A percentile compares a stretch with the other conserved stretches of the same genome.
Conservation (phyloP, 2,113 vertebrate species). For the Ailurus styani region DNA sequence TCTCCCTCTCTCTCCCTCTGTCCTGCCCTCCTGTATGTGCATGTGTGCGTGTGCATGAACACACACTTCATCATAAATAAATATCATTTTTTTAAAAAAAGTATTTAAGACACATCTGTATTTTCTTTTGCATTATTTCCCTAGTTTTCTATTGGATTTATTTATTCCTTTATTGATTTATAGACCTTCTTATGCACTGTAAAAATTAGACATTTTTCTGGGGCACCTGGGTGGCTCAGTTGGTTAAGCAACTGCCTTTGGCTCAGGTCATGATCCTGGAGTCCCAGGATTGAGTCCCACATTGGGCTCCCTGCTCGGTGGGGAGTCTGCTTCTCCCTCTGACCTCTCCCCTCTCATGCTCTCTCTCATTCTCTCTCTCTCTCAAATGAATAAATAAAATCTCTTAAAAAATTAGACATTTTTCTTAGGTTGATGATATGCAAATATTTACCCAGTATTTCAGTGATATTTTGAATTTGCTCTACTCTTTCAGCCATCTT, state of each 20-base stretch:
- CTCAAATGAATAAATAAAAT: no score
- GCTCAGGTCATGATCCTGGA: no score
- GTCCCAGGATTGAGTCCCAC: no score
- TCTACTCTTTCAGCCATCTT: not conserved
- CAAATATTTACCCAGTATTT: not conserved
- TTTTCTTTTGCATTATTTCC: not conserved
- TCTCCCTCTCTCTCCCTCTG: not conserved
- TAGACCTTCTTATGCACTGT: not conserved
- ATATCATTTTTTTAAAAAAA: not conserved
- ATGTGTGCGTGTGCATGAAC: fast-evolving
- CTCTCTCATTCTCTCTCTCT: no score
- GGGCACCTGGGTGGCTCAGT: no score
- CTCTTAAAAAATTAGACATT: not conserved
- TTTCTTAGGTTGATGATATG: not conserved
- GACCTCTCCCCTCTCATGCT: no score
- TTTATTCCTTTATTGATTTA: not conserved
- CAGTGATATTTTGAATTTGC: not conserved
- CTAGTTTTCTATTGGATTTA: not conserved
- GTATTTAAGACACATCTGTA: not conserved
- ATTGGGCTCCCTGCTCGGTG: no score
- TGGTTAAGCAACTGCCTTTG: no score
- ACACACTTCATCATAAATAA: no score
- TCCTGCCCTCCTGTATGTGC: not conserved
- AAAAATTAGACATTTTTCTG: not conserved
- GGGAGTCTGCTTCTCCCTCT: no score